Evolutionary conservation across 2,888 invertebrate genomes (phyloP), one percentile per base, ranked within the genome.

Genomic region (Lasioglossum pauxillum): DNA sequence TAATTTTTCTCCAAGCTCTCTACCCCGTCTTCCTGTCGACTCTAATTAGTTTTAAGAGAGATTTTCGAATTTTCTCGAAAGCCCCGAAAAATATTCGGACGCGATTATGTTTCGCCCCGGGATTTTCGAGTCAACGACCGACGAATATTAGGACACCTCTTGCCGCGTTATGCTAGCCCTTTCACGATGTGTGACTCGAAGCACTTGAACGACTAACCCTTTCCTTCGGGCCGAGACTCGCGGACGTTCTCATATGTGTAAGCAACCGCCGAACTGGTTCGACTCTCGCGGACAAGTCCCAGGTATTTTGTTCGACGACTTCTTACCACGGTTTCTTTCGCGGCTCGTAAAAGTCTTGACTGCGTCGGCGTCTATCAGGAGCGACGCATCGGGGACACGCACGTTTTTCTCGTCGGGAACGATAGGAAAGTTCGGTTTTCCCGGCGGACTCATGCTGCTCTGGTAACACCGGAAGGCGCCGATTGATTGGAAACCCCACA

Each of bases 391-490:
- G 86, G 84, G 23, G 78, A 87, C 83, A 86, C 91, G 83, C 88
- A 84, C 83, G 85, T 90, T 92, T 91, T 90, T 91, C 87, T 85
- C 90, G 85, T 64, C 88, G 91, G 92, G 93, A 93, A 91, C 93
- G 94, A 94, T 94, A 94, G 94, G 94, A 94, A 94, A 93, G 94
- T 95, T 95, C 95, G 95, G 93, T 95, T 95, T 95, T 95, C 95
- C 95, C 94, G 87, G 80, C 73, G 89, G 82, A 87, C 89, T 95
- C 92, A 94, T 95, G 95, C 89, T 95, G 27, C 94, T 94, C 95
- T 95, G 95, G 90, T 95, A 95, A 90, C 90, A 91, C 94, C 95
- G 94, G 94, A 95, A 95, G 95, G 93, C 92, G 90, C 94, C 95
- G 95, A 95, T 95, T 95, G 95, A 95, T 95, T 95, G 95, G 95